These are phyloP conservation scores for Hyposoter didymator DNA, from an alignment of 2,888 invertebrate species.

Conservation along the genomic window DNA sequence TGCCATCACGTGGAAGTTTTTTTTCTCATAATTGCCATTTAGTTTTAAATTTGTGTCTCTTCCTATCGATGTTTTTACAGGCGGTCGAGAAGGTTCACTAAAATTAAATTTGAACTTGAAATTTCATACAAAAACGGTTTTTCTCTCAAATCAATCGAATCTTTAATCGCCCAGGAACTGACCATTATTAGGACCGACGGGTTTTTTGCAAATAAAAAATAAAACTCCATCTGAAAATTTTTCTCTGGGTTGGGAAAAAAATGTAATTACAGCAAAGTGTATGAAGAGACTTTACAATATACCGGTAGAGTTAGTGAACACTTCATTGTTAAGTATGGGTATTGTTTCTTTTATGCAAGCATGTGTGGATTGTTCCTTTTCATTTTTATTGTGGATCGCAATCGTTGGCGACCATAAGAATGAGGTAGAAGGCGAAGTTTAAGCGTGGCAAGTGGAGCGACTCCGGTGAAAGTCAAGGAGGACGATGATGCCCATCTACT, in stretches of 20 bases:
- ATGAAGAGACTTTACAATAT: constrained; percentile 39
- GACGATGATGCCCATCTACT: constrained; percentile 67
- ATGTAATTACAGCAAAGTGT: constrained; percentile 1
- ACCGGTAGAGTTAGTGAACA: constrained; percentile 66
- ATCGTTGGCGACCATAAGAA: constrained; percentile 17
- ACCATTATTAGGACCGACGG: too few relatives aligned
- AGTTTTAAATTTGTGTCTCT: too few relatives aligned
- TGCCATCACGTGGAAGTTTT: too few relatives aligned
- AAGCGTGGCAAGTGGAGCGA: constrained; percentile 78
- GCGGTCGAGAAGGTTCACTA: too few relatives aligned
- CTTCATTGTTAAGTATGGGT: constrained; percentile 61
- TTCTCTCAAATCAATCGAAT: too few relatives aligned
- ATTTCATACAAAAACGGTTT: too few relatives aligned
- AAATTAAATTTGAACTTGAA: too few relatives aligned
- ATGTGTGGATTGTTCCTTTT: constrained; percentile 25
- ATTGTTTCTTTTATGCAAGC: constrained; percentile 9
- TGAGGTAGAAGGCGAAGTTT: constrained; percentile 33
- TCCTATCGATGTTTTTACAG: too few relatives aligned
- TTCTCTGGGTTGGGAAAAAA: background rate
- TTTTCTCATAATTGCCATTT: too few relatives aligned
- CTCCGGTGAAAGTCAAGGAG: constrained; percentile 76
- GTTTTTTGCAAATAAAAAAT: background rate
- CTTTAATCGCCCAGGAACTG: too few relatives aligned
- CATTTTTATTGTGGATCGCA: constrained; percentile 17
- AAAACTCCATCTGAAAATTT: too few relatives aligned